Evolutionary conservation across 2,888 invertebrate species (phyloP).

Genomic region (Caenorhabditis angaria): DNA sequence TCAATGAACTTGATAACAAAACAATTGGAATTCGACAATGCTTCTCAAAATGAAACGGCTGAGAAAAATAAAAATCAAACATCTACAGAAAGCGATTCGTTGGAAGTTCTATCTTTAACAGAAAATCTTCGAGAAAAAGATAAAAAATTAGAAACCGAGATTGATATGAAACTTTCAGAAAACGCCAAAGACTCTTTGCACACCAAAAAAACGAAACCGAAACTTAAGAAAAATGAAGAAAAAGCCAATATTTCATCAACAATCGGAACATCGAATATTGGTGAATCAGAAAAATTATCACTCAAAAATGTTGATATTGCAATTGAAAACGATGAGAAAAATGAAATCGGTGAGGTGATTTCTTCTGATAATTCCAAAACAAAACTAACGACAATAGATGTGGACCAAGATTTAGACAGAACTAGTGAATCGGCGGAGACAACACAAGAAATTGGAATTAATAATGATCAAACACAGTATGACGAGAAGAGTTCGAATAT

Average conservation of each 20-base stretch:
- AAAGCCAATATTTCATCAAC: slow-evolving; percentile 10
- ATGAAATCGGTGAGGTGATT: neutral
- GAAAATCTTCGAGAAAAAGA: neutral
- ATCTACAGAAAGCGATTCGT: neutral
- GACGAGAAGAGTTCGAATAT: neutral
- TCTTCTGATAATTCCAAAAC: slow-evolving; percentile 8
- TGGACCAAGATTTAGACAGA: neutral
- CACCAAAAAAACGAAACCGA: neutral
- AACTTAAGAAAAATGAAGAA: slow-evolving; percentile 16
- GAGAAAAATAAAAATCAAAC: neutral
- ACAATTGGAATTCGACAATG: neutral
- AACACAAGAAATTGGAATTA: neutral
- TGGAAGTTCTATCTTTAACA: neutral
- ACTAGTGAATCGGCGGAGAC: neutral
- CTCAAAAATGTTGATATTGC: slow-evolving; percentile 2
- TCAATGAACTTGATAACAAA: neutral
- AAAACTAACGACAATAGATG: neutral
- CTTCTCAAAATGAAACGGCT: slow-evolving; percentile 3
- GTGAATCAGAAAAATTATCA: slow-evolving; percentile 8
- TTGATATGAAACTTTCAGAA: neutral
- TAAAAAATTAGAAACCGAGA: neutral
- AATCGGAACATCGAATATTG: neutral
- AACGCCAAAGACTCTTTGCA: neutral
- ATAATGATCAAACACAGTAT: neutral
- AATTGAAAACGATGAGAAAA: neutral